phyloP scores from a whole-genome alignment of 2,888 invertebrate species.

The Pristionchus mayeri region DNA sequence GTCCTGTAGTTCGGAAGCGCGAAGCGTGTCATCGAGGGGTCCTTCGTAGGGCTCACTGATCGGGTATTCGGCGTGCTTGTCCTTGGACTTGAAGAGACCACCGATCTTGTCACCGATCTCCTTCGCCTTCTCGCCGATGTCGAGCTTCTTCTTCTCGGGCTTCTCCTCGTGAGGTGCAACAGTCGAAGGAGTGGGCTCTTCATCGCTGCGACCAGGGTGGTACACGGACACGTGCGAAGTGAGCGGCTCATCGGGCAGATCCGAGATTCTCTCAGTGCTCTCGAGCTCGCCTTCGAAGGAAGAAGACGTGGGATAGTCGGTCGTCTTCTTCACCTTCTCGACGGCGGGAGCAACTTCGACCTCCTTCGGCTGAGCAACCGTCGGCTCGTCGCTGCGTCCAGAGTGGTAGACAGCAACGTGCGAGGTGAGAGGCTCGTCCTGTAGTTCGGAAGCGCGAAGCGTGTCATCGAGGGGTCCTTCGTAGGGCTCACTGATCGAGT shows the following conservation, averaged over 20 bases:
- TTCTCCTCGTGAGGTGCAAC: not conserved
- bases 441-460: too few relatives aligned
- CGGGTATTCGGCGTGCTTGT: conserved; percentile 27
- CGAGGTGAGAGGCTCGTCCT: too few relatives aligned
- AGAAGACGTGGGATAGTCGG: not conserved
- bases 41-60: conserved; percentile 13
- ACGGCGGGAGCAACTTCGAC: too few relatives aligned
- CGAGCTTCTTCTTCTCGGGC: conserved; percentile 48
- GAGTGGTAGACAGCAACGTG: too few relatives aligned
- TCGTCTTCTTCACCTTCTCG: too few relatives aligned
- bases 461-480: too few relatives aligned
- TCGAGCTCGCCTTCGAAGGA: conserved; percentile 44
- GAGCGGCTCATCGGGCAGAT: conserved; percentile 26
- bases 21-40: not conserved
- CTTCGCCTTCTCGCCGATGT: conserved; percentile 39
- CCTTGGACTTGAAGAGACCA: conserved; percentile 35
- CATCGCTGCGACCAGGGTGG: conserved; percentile 38
- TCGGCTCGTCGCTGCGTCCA: too few relatives aligned
- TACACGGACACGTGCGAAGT: conserved; percentile 42
- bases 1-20: not conserved
- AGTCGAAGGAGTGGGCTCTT: not conserved
- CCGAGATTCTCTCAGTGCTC: conserved; percentile 11
- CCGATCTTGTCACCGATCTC: conserved; percentile 32
- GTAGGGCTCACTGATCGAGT: too few relatives aligned
- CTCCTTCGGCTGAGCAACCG: too few relatives aligned